Evolutionary conservation across 2,113 vertebrate species (phyloP), one percentile per base, ranked within the genome.

Genomic region (Spea multiplicata): DNA sequence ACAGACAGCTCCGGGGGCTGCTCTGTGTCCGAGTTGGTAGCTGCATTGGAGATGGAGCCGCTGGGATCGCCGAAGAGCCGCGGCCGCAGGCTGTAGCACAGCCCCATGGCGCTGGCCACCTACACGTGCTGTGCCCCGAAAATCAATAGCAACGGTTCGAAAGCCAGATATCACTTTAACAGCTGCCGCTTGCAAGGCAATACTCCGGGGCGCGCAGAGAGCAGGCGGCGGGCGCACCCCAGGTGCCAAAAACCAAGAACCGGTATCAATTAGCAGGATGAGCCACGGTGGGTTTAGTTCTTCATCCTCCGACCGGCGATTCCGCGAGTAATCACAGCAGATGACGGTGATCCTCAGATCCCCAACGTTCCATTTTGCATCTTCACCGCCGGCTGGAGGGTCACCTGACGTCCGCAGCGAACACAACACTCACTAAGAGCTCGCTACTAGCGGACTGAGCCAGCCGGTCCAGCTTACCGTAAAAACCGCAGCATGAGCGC

Each of bases 51-150:
- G 85, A 93, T 88, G 81, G 91, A 92, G 66, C 93, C 94, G 82
- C 89, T 94, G 76, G 93, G 84, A 80, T 93, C 92, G 75, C 95
- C 95, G 86, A 97, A 97, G 84, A 97, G 93, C 89, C 95, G 94
- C 87, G 96, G 96, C 85, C 96, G 94, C 89, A 98, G 87, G 83
- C 96, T 97, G 89, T 97, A 96, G 88, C 96, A 98, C 88, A 98
- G 92, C 89, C 96, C 96, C 96, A 98, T 98, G 89, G 88, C 82
- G 82, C 81, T 74, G 62, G 79, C 81, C 66, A 73, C 78, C 78
- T 47, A 55, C 76, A 78, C 69, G 76, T 82, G 78, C 81, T 75
- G 14, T 9, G 71, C 45, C 52, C 16, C 1, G 6, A 16, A 50
- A 61, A 74, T 74, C 71, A 73, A 62, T 73, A 67, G 64, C 74